Conservation (phyloP, 2,113 vertebrate species). For the Trichechus manatus region DNA sequence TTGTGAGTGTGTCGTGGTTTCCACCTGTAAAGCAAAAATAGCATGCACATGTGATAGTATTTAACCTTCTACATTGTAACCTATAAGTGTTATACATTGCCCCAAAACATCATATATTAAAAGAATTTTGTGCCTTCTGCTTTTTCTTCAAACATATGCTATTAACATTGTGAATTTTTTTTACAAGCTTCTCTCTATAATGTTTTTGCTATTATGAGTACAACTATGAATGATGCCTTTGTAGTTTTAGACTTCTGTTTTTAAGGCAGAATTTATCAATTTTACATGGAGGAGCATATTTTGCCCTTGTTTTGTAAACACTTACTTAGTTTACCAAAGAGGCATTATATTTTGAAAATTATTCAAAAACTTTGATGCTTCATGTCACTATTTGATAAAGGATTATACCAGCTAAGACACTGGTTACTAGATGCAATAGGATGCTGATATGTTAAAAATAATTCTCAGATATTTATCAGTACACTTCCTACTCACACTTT, state of each 20-base stretch:
- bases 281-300: background rate
- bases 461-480: background rate
- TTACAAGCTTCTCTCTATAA: background rate
- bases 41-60: background rate
- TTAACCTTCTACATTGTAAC: background rate
- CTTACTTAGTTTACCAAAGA: constrained; percentile 42
- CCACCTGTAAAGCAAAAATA: constrained; percentile 42
- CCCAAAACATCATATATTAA: background rate
- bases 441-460: background rate
- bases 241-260: background rate
- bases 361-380: background rate
- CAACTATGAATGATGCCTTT: background rate
- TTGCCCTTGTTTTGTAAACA: constrained; percentile 48
- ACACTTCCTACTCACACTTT: background rate
- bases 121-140: background rate
- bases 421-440: background rate
- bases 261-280: background rate
- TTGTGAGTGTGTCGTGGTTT: background rate
- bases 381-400: constrained; percentile 3
- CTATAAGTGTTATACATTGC: background rate
- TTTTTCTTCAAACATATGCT: background rate
- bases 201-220: background rate
- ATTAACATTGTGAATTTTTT: background rate
- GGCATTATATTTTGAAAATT: background rate
- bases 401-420: background rate